Evolutionary conservation across 2,797 vertebrate species (phyloP).

Genomic region (Bucorvus abyssinicus): DNA sequence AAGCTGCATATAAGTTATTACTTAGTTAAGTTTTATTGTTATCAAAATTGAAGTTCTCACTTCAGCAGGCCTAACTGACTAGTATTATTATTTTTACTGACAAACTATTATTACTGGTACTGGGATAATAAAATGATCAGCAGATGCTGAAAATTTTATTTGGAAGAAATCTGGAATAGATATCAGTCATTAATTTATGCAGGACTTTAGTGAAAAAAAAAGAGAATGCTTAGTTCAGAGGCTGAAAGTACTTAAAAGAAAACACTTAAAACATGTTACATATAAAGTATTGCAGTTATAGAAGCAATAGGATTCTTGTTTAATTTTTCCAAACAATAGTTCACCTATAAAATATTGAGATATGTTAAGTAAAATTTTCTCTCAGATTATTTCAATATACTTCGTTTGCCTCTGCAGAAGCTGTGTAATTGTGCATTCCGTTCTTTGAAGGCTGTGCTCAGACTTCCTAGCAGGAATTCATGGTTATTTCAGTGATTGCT

Average conservation of each 20-base stretch:
- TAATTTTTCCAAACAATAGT: background rate
- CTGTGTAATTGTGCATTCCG: background rate
- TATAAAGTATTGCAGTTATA: background rate
- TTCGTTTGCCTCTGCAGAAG: slow-evolving; percentile 10
- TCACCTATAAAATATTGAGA: background rate
- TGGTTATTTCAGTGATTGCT: slow-evolving; percentile 9
- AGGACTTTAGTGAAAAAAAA: background rate
- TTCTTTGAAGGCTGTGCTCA: slow-evolving; percentile 30
- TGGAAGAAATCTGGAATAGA: background rate
- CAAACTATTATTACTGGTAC: background rate
- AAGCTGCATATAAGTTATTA: background rate
- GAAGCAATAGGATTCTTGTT: background rate
- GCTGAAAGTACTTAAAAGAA: background rate
- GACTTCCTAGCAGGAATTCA: slow-evolving; percentile 11
- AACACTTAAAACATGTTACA: background rate
- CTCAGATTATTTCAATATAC: background rate
- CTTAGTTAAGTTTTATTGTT: background rate
- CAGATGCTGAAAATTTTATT: background rate
- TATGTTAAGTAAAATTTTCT: background rate
- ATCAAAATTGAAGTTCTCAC: background rate
- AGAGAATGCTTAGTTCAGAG: background rate
- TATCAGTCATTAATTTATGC: background rate
- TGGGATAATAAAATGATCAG: background rate
- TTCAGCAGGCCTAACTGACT: background rate
- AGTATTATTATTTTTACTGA: background rate